Evolutionary conservation across 2,888 invertebrate species (phyloP).

Genomic region (Cotesia congregata): DNA sequence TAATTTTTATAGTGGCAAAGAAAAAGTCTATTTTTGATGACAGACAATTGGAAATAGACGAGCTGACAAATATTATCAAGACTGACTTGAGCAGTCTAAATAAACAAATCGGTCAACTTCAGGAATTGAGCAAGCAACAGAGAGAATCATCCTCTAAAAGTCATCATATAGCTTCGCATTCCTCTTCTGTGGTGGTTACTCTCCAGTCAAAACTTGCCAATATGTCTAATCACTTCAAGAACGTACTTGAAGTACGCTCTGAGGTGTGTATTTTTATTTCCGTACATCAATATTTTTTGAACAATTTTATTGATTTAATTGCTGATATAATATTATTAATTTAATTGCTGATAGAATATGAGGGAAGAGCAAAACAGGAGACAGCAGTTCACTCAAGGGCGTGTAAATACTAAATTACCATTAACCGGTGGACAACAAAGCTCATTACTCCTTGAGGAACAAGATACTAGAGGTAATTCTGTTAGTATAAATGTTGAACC

Average conservation of each 20-base stretch:
- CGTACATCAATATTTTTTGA: background rate
- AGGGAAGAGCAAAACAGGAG: conserved; percentile 94
- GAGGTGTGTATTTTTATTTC: conserved; percentile 74
- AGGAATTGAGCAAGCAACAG: conserved; percentile 85
- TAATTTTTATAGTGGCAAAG: conserved; percentile 87
- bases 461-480: conserved; percentile 56
- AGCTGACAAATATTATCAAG: conserved; percentile 96
- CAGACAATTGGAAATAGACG: conserved; percentile 95
- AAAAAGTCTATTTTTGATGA: conserved; percentile 97
- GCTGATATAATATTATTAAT: conserved; percentile 76
- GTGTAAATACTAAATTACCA: conserved; percentile 76
- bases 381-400: conserved; percentile 89
- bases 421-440: conserved; percentile 73
- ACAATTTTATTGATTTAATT: background rate
- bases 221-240: conserved; percentile 98
- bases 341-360: conserved; percentile 77
- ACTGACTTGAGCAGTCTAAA: conserved; percentile 95
- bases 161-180: conserved; percentile 90
- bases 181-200: conserved; percentile 92
- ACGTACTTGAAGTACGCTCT: conserved; percentile 96
- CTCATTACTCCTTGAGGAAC: conserved; percentile 67
- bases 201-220: conserved; percentile 94
- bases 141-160: conserved; percentile 74
- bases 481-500: conserved; percentile 90
- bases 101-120: conserved; percentile 94